Evolutionary conservation across 2,888 invertebrate genomes (phyloP), one percentile per base, ranked within the genome.

Genomic region (Rhorus exstirpatorius): DNA sequence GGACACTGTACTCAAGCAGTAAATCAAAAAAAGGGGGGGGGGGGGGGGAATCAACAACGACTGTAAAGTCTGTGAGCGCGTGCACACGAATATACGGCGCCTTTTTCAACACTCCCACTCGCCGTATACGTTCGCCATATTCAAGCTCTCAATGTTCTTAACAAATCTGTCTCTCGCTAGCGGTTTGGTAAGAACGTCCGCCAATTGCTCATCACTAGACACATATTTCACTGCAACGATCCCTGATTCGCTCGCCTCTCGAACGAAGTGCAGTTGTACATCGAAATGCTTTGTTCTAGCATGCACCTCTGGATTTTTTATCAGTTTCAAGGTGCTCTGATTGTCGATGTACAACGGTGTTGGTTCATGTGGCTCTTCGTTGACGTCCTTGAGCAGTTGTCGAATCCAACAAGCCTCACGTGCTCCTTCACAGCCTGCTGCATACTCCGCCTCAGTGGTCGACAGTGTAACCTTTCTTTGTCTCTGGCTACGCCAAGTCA

Each of bases 71-170:
- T n/a, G n/a, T n/a, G n/a, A n/a, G n/a, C n/a, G n/a, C n/a, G n/a
- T n/a, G n/a, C n/a, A n/a, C n/a, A n/a, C n/a, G n/a, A n/a, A n/a
- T n/a, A n/a, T n/a, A n/a, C n/a, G n/a, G n/a, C n/a, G n/a, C n/a
- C n/a, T n/a, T 38, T 38, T 89, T 2, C 86, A 88, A 41, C 86
- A 87, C 51, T 51, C 14, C 21, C 21, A 51, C 51, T 38, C 51
- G 51, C 8, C 51, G n/a, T 19, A 51, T 8, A 14, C 51, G 8
- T 21, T 51, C 51, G 8, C 17, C 8, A 8, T 14, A 8, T 17
- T 14, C 51, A 19, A 51, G 10, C 51, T 51, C 8, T 51, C 51
- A 2, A n/a, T 51, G 21, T 51, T n/a, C 3, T 2, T 21, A 1
- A 17, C 1, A 51, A 51, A 51, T 1, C 8, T n/a, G 10, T 51